Evolutionary conservation across 2,113 vertebrate genomes (phyloP), one percentile per base, ranked within the genome.

Genomic region (Eurypyga helias): DNA sequence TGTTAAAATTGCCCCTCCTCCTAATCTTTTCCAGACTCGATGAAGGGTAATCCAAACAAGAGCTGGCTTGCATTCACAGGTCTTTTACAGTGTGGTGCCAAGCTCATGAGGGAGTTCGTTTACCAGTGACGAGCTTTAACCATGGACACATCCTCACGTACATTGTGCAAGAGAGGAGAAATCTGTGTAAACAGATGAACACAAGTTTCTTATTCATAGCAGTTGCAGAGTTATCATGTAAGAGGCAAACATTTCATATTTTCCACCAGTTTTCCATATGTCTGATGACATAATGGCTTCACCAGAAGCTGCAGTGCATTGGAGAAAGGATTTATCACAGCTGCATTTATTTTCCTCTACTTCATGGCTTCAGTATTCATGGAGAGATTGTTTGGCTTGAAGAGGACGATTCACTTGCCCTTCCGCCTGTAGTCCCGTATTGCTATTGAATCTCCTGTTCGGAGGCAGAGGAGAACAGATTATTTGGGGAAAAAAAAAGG

Each of bases 371-470:
- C 89, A 92, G 93, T 31, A 41, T 95, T 92, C 70, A 14, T 25
- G 81, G 76, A 82, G 75, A 66, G 20, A 48, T 51, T 34, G 66
- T 67, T 96, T 90, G 92, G 92, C 86, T 86, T 75, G 91, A 84
- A 83, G 28, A 46, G 55, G 17, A 36, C 52, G 10, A 46, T 82
- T 98, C 93, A 98, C 69, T 97, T 97, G 91, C 90, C 87, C 69
- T 98, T 98, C 83, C 11, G 89, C 77, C 96, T 97, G 83, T 92
- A 91, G 90, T 95, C 97, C 93, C 91, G 45, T 48, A 94, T 62
- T 91, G 84, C 72, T 57, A 90, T 76, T 5, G 85, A 71, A 60
- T 98, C 96, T 95, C 98, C 98, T 98, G 96, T 78, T 69, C 16
- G 77, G 51, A 97, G 24, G 93, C 83, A 97, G 91, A 76, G 51